Evolutionary conservation across 2,888 invertebrate species (phyloP).

Genomic region (Bibio marci): DNA sequence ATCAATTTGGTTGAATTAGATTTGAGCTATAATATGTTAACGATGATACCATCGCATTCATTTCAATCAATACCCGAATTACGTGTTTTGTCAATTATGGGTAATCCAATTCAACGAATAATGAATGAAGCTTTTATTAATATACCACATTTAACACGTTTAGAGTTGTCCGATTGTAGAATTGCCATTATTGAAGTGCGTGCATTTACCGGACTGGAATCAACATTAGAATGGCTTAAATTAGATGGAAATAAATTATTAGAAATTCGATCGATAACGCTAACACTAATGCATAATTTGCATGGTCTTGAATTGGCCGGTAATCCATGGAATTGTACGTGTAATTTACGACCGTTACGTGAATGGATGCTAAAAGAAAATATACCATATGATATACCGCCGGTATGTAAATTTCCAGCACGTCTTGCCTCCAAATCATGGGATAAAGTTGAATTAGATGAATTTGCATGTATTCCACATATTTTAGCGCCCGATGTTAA

Average conservation of each 20-base stretch:
- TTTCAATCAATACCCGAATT: conserved; percentile 57
- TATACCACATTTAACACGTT: conserved; percentile 47
- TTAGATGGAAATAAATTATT: conserved; percentile 57
- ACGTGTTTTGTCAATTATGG: conserved; percentile 53
- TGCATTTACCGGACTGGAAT: conserved; percentile 56
- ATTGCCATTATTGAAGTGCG: conserved; percentile 47
- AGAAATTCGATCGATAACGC: conserved; percentile 44
- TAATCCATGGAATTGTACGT: conserved; percentile 74
- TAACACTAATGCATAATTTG: conserved; percentile 48
- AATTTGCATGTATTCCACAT: conserved; percentile 62
- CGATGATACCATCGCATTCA: conserved; percentile 50
- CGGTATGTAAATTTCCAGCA: conserved; percentile 49
- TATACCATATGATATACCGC: conserved; percentile 53
- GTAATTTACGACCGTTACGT: conserved; percentile 50
- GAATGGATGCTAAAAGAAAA: conserved; percentile 67
- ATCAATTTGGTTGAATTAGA: conserved; percentile 70
- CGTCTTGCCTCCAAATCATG: conserved; percentile 47
- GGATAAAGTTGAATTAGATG: conserved; percentile 60
- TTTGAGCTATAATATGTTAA: conserved; percentile 53
- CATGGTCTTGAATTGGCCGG: conserved; percentile 60
- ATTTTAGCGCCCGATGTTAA: conserved; percentile 41
- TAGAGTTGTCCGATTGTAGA: conserved; percentile 58
- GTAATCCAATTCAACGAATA: conserved; percentile 56
- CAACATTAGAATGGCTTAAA: conserved; percentile 57
- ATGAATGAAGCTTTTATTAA: conserved; percentile 48